Evolutionary conservation across 2,113 vertebrate genomes (phyloP), one percentile per base, ranked within the genome.

Genomic region (Ceyx melanurus): DNA sequence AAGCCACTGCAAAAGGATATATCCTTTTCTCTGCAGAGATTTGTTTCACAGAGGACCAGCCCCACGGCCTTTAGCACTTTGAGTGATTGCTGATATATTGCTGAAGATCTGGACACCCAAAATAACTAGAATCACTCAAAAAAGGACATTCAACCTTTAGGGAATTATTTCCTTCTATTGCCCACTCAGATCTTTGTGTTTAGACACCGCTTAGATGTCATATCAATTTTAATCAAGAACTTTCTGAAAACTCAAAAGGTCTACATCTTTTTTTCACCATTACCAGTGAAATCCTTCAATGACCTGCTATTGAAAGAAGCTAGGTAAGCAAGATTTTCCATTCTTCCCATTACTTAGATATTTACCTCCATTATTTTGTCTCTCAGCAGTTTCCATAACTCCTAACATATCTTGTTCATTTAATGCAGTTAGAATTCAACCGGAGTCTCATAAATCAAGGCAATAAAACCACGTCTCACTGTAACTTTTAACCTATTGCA

Each of bases 401-500:
- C 78, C 95, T 94, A 70, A 77, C 15, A 72, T 82, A 57, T 60
- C 91, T 95, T 78, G 31, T 82, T 95, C 83, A 95, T 95, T 97
- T 79, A 79, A 53, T 46, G 50, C 79, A 96, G 96, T 96, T 94
- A 96, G 37, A 97, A 97, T 91, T 95, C 87, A 88, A 79, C 31
- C 29, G 16, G 31, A 40, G 66, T 62, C 89, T 86, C 46, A 89
- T 89, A 97, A 95, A 95, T 84, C 66, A 91, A 54, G 86, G 62
- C 67, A 88, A 84, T 68, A 88, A 88, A 80, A 92, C 60, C 68
- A 83, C 50, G 71, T 62, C 28, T 53, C 35, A 12, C 31, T 42
- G 25, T 80, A 90, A 60, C 31, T 92, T 92, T 43, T 85, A 91
- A 93, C 56, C 18, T 89, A 48, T 65, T 9, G 16, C 48, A 70